Conservation (phyloP, 2,888 invertebrate genomes). For the Campoplex nolae region DNA sequence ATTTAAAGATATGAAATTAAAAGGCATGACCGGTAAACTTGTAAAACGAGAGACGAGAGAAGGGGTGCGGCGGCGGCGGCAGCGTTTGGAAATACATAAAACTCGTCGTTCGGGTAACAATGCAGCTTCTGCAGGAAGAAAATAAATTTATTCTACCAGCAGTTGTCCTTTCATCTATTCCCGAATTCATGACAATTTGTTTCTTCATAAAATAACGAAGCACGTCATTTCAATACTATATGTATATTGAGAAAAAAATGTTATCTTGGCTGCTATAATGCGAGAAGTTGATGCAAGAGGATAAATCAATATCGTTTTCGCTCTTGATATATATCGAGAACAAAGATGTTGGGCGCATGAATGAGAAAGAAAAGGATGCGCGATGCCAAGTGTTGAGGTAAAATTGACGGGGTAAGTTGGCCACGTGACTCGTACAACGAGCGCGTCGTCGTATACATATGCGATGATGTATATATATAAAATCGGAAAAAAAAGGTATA, state of each 20-base stretch:
- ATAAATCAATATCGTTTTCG: neutral
- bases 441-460: neutral
- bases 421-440: neutral
- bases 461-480: too few relatives aligned
- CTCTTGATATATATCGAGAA: neutral
- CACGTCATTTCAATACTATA: neutral
- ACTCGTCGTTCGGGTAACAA: slow-evolving; percentile 34
- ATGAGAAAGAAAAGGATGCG: slow-evolving; percentile 12
- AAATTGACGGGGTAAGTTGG: slow-evolving; percentile 20
- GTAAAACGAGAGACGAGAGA: neutral
- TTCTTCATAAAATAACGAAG: neutral
- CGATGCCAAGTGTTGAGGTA: neutral
- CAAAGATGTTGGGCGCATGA: slow-evolving; percentile 5
- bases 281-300: neutral
- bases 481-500: neutral
- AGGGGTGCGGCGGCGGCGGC: too few relatives aligned
- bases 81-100: slow-evolving; percentile 19
- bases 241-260: neutral
- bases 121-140: slow-evolving; percentile 27
- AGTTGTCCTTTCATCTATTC: neutral
- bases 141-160: neutral
- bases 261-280: neutral
- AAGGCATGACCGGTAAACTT: neutral
- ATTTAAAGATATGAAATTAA: neutral
- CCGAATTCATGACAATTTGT: neutral